Evolutionary conservation across 2,888 invertebrate genomes (phyloP).

Genomic region (Vandiemenella viatica): DNA sequence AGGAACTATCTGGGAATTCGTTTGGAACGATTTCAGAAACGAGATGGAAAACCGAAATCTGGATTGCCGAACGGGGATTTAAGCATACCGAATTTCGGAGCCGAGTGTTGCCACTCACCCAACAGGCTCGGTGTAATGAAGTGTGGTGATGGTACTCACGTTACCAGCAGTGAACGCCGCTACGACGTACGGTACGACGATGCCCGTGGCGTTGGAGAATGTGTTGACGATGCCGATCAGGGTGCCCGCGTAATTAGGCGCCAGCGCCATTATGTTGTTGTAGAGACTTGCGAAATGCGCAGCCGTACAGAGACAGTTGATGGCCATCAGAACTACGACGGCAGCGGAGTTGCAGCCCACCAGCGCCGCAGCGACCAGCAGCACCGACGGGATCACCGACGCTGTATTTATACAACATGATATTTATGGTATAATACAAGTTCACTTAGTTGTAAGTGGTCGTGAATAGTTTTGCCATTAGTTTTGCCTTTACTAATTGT

Average conservation of each 20-base stretch:
- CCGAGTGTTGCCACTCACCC: too few relatives aligned
- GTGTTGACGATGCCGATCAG: background rate
- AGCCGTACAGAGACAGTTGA: background rate
- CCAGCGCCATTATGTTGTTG: background rate
- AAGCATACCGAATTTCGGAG: too few relatives aligned
- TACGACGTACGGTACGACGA: background rate
- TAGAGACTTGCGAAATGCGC: background rate
- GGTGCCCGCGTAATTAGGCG: background rate
- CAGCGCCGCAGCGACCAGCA: background rate
- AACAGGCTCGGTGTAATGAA: too few relatives aligned
- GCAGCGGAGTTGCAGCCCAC: background rate
- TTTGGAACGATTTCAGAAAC: too few relatives aligned
- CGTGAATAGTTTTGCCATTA: too few relatives aligned
- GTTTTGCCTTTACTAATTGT: too few relatives aligned
- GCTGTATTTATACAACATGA: too few relatives aligned
- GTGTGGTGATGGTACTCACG: background rate
- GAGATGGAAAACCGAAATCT: too few relatives aligned
- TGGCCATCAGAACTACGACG: background rate
- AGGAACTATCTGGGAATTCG: too few relatives aligned
- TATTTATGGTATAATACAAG: too few relatives aligned
- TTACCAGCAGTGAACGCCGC: background rate
- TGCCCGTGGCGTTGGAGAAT: background rate
- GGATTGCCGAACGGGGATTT: too few relatives aligned
- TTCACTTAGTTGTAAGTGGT: too few relatives aligned
- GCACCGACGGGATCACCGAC: background rate